Evolutionary conservation across 2,888 invertebrate genomes (phyloP).

Genomic region (Acanthoscelides obtectus): DNA sequence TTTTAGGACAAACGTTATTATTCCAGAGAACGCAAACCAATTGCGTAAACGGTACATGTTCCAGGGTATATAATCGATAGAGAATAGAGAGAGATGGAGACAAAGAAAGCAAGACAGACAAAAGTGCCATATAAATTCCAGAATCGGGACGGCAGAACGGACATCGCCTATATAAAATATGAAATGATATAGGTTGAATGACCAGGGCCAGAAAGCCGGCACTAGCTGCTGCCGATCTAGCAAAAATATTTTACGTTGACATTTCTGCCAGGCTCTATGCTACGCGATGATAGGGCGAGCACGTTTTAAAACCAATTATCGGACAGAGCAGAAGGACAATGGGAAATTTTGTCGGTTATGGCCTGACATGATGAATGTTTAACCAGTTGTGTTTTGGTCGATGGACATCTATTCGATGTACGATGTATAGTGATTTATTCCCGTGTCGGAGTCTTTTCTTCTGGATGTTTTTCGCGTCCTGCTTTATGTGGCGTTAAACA

Average conservation of each 20-base stretch:
- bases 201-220: neutral
- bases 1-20: neutral
- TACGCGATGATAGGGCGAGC: neutral
- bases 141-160: neutral
- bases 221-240: neutral
- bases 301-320: neutral
- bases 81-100: neutral
- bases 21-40: neutral
- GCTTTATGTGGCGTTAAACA: no score
- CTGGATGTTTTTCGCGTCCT: neutral
- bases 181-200: neutral
- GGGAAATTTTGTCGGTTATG: neutral
- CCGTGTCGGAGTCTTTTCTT: neutral
- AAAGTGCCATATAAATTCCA: neutral
- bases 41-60: neutral
- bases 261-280: neutral
- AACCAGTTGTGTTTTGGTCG: neutral
- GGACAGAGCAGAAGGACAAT: neutral
- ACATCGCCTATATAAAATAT: neutral
- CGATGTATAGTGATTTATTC: neutral
- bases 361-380: neutral
- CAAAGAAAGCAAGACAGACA: neutral
- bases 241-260: neutral
- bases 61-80: neutral
- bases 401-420: neutral